These are phyloP conservation scores for Troides oblongomaculatus DNA, from an alignment of 2,888 invertebrate genomes.

Conservation along the genomic window DNA sequence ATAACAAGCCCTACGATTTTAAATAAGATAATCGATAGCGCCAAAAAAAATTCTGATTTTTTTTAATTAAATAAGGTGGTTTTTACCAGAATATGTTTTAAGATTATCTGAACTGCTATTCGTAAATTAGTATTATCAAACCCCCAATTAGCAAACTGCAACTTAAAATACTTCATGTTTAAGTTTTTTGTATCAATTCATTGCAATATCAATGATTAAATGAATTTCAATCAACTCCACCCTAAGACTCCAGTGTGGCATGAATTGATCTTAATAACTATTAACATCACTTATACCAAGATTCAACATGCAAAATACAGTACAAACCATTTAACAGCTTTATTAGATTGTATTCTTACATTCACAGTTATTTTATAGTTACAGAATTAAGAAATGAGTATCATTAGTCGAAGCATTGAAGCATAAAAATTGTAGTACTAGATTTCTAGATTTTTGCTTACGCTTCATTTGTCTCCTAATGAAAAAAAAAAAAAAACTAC, in stretches of 20 bases:
- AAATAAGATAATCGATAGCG: too few relatives aligned
- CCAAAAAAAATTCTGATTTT: too few relatives aligned
- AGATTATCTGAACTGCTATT: too few relatives aligned
- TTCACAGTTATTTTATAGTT: conserved; percentile 24
- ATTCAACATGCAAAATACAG: conserved; percentile 10
- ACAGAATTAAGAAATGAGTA: conserved; percentile 21
- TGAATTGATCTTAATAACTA: background rate
- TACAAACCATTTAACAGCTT: conserved; percentile 18
- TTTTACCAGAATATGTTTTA: too few relatives aligned
- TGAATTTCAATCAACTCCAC: too few relatives aligned
- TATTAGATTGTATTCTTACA: conserved; percentile 26
- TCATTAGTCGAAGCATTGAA: conserved; percentile 16
- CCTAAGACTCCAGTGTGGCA: background rate
- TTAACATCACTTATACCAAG: background rate
- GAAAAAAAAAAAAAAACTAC: background rate
- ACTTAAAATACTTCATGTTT: too few relatives aligned
- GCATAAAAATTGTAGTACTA: background rate
- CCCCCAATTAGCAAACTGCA: too few relatives aligned
- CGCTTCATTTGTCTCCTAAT: background rate
- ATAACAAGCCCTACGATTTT: too few relatives aligned
- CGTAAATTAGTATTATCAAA: too few relatives aligned
- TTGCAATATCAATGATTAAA: too few relatives aligned
- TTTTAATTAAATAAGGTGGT: too few relatives aligned
- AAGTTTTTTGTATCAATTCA: too few relatives aligned
- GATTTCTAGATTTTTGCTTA: background rate